Evolutionary conservation across 1,140 invertebrate species (phyloP).

Genomic region (Notospermus geniculatus): DNA sequence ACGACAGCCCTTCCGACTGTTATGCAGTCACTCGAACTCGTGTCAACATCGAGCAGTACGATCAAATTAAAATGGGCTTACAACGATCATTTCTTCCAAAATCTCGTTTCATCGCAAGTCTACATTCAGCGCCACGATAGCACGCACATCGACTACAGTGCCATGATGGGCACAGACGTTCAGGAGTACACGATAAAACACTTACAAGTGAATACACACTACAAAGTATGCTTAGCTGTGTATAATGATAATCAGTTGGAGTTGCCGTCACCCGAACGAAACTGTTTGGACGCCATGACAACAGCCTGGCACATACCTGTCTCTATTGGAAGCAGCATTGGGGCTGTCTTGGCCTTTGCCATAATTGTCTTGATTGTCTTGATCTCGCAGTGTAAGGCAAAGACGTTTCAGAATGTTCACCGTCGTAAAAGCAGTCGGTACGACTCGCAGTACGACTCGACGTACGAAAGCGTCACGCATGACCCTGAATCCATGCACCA

Average conservation of each 20-base stretch:
- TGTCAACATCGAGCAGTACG: neutral
- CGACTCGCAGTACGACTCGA: constrained; percentile 41
- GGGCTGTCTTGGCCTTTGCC: constrained; percentile 42
- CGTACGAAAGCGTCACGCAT: constrained; percentile 20
- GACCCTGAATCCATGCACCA: constrained; percentile 27
- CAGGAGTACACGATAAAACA: constrained; percentile 35
- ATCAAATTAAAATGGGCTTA: neutral
- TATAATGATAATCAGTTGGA: constrained; percentile 34
- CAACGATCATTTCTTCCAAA: neutral
- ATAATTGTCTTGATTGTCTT: constrained; percentile 48
- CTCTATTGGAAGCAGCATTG: constrained; percentile 49
- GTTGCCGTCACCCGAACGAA: constrained; percentile 18
- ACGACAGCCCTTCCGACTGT: constrained; percentile 1
- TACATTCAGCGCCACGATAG: constrained; percentile 43
- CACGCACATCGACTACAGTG: constrained; percentile 40
- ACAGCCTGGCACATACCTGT: constrained; percentile 49
- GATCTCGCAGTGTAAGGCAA: constrained; percentile 35
- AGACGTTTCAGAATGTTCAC: constrained; percentile 26
- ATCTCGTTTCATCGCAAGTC: constrained; percentile 29
- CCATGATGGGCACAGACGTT: constrained; percentile 22
- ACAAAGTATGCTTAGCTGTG: constrained; percentile 45
- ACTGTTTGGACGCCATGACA: constrained; percentile 46
- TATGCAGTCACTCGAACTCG: neutral
- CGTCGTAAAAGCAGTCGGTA: constrained; percentile 30
- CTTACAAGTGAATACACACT: constrained; percentile 46